Percentiles rank a stretch among this genome's conserved stretches.
Evolutionary conservation across 2,797 vertebrate species (phyloP).

Genomic region (Enteromius unitaeniatus): DNA sequence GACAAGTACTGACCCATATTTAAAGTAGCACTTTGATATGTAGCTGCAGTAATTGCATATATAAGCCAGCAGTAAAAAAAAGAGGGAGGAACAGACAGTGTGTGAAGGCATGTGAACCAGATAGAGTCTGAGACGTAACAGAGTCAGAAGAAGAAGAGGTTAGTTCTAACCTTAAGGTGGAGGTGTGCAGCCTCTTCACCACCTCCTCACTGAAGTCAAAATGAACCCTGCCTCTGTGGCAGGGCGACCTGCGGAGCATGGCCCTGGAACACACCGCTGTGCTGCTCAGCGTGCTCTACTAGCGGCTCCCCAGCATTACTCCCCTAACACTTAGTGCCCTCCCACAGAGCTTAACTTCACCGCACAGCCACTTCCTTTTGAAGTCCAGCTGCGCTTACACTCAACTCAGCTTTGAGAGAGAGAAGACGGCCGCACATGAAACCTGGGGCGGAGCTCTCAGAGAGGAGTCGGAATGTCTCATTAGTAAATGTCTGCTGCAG

Average conservation of each 20-base stretch:
- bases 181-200: constrained; percentile 76
- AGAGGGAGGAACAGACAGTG: not conserved
- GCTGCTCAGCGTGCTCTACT: constrained; percentile 25
- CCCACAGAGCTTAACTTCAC: constrained; percentile 52
- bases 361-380: constrained; percentile 60
- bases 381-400: constrained; percentile 48
- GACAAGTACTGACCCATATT: not conserved
- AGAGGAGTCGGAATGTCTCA: constrained; percentile 8
- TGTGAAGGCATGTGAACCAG: constrained; percentile 24
- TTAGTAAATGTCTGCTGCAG: constrained; percentile 4
- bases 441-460: constrained; percentile 53
- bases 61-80: not conserved
- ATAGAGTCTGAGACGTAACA: not conserved
- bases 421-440: constrained; percentile 36
- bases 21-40: not conserved
- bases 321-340: constrained; percentile 36
- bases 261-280: constrained; percentile 63
- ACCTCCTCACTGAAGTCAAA: constrained; percentile 87
- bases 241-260: constrained; percentile 82
- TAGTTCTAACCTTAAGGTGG: constrained; percentile 76
- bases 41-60: not conserved
- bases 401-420: constrained; percentile 7
- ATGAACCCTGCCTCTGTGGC: constrained; percentile 81
- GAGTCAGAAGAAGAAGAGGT: constrained; percentile 7
- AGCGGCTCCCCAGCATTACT: constrained; percentile 44